Evolutionary conservation across 2,888 invertebrate species (phyloP).

Genomic region (Melanargia galathea): DNA sequence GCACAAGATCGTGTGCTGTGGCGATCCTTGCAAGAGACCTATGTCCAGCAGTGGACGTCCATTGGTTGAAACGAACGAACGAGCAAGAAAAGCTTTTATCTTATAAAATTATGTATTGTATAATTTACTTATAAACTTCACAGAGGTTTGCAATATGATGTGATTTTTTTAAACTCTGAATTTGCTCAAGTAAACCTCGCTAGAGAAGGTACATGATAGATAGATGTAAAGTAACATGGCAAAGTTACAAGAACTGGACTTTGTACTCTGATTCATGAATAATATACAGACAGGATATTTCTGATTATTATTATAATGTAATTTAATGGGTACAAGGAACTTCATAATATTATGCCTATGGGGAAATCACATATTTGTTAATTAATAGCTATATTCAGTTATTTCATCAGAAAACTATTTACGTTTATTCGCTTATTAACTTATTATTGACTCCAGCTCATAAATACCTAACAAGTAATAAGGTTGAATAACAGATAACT

Average conservation of each 20-base stretch:
- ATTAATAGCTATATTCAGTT: neutral
- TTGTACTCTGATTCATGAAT: conserved; percentile 1
- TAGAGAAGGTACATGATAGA: neutral
- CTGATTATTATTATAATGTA: neutral
- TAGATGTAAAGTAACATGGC: neutral
- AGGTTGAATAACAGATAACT: neutral
- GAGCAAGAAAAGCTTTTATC: no score
- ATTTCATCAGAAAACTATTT: conserved; percentile 3
- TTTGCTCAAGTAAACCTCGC: neutral
- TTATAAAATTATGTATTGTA: no score
- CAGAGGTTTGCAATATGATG: no score
- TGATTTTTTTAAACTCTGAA: no score
- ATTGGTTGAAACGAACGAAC: no score
- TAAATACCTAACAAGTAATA: neutral
- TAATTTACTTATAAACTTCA: no score
- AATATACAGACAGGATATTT: conserved; percentile 15
- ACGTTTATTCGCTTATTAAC: neutral
- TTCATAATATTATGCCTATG: conserved; percentile 3
- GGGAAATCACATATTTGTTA: conserved; percentile 8
- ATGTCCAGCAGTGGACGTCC: no score
- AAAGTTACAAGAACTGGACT: neutral
- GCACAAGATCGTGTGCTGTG: no score
- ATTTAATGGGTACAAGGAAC: conserved; percentile 10
- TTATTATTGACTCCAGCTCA: neutral
- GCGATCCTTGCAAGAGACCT: no score